A percentile compares a stretch with the other conserved stretches of the same genome.
phyloP scores from a whole-genome alignment of 1,140 invertebrate genomes.

The Manduca sexta region DNA sequence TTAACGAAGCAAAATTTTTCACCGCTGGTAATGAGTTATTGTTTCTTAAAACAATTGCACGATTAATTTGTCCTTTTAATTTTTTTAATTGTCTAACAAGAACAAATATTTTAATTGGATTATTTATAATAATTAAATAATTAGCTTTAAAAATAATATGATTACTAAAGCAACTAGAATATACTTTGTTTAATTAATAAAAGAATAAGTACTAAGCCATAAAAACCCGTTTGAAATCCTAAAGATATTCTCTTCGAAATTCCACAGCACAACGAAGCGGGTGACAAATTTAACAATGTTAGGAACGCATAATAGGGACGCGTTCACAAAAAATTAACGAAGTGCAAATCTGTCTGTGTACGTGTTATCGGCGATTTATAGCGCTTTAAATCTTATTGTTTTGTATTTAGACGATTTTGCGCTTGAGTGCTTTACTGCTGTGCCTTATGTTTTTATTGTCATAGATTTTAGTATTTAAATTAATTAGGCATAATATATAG shows the following conservation, averaged over 20 bases:
- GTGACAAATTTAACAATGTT: slow-evolving; percentile 65
- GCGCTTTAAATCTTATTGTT: slow-evolving; percentile 25
- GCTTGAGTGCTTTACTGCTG: slow-evolving; percentile 13
- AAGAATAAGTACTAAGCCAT: too few relatives aligned
- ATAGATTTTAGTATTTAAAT: not conserved
- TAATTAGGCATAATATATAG: not conserved
- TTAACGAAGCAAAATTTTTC: too few relatives aligned
- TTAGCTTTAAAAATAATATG: too few relatives aligned
- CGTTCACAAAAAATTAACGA: slow-evolving; percentile 36
- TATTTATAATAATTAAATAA: too few relatives aligned
- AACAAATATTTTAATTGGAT: too few relatives aligned
- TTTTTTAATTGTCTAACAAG: too few relatives aligned
- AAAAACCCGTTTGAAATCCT: too few relatives aligned
- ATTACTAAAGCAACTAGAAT: too few relatives aligned
- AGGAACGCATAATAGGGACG: slow-evolving; percentile 5
- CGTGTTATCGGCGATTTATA: slow-evolving; percentile 44
- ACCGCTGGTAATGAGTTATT: too few relatives aligned
- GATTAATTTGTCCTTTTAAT: too few relatives aligned
- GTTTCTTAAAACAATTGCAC: too few relatives aligned
- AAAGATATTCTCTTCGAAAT: slow-evolving; percentile 14
- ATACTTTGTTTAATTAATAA: too few relatives aligned
- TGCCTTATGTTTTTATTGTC: not conserved
- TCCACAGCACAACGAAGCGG: slow-evolving; percentile 36
- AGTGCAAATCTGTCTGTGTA: slow-evolving; percentile 52
- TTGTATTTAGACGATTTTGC: slow-evolving; percentile 24